Evolutionary conservation across 2,797 vertebrate species (phyloP).

Genomic region (Perdix hodgsoniae): DNA sequence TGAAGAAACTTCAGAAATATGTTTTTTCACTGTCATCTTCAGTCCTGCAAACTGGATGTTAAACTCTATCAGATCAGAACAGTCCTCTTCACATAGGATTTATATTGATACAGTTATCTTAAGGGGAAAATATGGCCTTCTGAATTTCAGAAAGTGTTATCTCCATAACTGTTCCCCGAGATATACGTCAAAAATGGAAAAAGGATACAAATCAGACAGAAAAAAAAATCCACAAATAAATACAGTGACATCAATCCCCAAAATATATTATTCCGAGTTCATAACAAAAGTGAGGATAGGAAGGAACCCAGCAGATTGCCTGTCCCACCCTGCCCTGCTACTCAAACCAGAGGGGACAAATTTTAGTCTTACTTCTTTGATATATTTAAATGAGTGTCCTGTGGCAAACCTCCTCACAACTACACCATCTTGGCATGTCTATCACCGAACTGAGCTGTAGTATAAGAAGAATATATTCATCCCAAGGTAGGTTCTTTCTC

Average conservation of each 20-base stretch:
- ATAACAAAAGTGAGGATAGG: neutral
- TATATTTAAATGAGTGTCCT: neutral
- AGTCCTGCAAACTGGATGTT: neutral
- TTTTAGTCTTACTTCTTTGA: neutral
- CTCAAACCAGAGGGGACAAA: neutral
- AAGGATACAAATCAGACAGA: neutral
- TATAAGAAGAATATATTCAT: neutral
- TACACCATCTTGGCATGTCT: neutral
- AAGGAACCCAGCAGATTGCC: neutral
- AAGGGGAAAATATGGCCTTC: neutral
- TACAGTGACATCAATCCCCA: neutral
- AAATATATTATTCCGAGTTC: neutral
- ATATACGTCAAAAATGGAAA: neutral
- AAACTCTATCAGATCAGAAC: neutral
- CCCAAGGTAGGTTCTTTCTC: neutral
- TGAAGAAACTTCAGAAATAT: neutral
- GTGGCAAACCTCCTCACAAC: neutral
- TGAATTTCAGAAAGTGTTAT: conserved; percentile 10
- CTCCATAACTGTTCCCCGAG: neutral
- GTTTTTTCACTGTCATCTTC: neutral
- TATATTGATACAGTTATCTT: neutral
- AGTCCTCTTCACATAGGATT: neutral
- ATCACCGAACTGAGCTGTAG: neutral
- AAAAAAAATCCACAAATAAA: neutral
- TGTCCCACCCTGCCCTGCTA: neutral